These are phyloP conservation scores for Syndactyla subalaris DNA, from an alignment of 2,797 vertebrate genomes.

Conservation along the genomic window DNA sequence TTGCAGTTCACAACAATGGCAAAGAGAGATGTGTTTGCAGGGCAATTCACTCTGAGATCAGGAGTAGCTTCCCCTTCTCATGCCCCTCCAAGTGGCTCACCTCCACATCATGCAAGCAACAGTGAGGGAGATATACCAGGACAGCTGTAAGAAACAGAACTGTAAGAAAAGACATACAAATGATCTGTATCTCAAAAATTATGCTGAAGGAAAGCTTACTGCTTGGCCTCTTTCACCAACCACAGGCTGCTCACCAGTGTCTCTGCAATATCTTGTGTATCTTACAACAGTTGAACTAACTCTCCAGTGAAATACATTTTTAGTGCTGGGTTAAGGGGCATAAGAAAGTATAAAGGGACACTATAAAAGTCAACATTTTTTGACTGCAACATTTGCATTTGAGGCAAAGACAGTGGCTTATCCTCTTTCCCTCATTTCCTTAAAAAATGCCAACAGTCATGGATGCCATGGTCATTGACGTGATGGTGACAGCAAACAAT, in stretches of 20 bases:
- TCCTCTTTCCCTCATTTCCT: not conserved
- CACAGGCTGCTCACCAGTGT: rapidly evolving
- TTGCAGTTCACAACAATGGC: not conserved
- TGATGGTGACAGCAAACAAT: not conserved
- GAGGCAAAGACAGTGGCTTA: not conserved
- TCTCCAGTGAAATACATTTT: not conserved
- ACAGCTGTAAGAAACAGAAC: rapidly evolving
- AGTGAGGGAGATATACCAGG: not conserved
- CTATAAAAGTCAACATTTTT: not conserved
- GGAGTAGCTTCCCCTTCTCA: not conserved
- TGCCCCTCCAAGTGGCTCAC: not conserved
- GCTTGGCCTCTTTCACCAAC: not conserved
- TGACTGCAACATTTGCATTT: not conserved
- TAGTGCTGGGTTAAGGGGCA: not conserved
- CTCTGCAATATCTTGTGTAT: not conserved
- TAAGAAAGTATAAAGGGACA: not conserved
- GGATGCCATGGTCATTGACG: rapidly evolving
- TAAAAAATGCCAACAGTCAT: not conserved
- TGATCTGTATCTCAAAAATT: not conserved
- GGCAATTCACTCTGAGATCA: not conserved
- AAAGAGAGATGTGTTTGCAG: not conserved
- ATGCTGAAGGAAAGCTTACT: not conserved
- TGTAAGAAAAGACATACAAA: not conserved
- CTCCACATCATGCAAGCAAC: not conserved
- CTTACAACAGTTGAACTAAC: not conserved